Base-by-base conservation (phyloP, 2,113 vertebrate genomes). In the Nerophis lumbriciformis region DNA sequence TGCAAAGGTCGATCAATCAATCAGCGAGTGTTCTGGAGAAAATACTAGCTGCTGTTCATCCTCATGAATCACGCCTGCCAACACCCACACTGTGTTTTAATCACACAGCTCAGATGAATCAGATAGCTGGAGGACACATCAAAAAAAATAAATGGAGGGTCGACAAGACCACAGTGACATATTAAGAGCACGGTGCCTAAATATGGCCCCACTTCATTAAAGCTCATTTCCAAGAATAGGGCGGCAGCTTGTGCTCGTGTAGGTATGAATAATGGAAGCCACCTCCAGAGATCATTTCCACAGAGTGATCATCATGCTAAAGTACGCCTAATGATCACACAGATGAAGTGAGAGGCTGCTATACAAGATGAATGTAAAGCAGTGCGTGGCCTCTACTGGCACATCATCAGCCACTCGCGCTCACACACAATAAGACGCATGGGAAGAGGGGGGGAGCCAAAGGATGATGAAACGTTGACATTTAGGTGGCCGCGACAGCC, bases 221-320 rank as follows among this genome's bases (percentile, higher is more conserved):
- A 76, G 53, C 71, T 75, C 68, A 75, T 76, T 83, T 88, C 88
- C 77, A 83, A 83, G 79, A 88, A 89, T 86, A 89, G 85, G 55
- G 63, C 63, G 57, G 55, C 66, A 68, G 72, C 49, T 61, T 60
- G 65, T 69, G 72, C 72, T 81, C 81, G 61, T 74, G 71, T 72
- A 72, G 70, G 61, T 78, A 87, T 90, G 82, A 89, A 89, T 90
- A 89, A 90, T 90, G 75, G 71, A 87, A 77, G 75, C 72, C 66
- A 81, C 79, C 85, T 84, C 69, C 77, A 79, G 80, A 89, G 76
- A 80, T 84, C 77, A 84, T 89, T 83, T 88, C 78, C 75, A 86
- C 69, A 68, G 68, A 79, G 71, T 68, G 76, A 84, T 86, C 76
- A 82, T 86, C 74, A 72, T 39, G 61, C 63, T 82, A 70, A 82